Evolutionary conservation across 2,113 vertebrate species (phyloP).

Genomic region (Pelecanoides urinatrix): DNA sequence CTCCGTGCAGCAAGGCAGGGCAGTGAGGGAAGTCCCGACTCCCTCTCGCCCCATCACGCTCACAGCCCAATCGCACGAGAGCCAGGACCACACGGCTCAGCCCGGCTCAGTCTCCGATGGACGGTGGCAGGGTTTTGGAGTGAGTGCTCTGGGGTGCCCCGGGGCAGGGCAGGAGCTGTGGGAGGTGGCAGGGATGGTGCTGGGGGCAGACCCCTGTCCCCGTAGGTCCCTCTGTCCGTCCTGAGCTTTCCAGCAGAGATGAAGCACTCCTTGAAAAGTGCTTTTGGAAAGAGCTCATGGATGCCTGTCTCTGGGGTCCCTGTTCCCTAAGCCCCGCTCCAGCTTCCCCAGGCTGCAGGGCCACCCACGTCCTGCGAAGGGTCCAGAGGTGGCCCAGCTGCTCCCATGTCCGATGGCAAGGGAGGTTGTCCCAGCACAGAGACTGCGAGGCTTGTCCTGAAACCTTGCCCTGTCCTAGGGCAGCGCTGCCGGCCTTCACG

Average conservation of each 20-base stretch:
- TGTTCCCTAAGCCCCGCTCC: background rate
- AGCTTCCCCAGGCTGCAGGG: background rate
- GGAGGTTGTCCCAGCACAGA: background rate
- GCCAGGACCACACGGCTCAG: background rate
- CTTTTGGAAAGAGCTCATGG: background rate
- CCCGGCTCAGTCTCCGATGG: background rate
- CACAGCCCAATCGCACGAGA: background rate
- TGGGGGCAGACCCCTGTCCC: background rate
- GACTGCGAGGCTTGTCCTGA: background rate
- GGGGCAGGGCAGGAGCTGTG: background rate
- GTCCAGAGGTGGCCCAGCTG: background rate
- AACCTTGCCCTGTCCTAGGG: background rate
- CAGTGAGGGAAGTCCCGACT: background rate
- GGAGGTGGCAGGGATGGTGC: background rate
- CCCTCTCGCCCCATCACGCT: background rate
- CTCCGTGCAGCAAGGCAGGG: accelerated
- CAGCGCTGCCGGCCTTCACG: accelerated
- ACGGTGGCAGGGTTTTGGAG: background rate
- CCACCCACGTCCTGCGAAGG: accelerated
- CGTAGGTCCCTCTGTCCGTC: background rate
- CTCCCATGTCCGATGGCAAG: accelerated
- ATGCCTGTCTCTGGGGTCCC: no score
- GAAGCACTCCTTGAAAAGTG: background rate
- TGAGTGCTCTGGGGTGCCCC: background rate
- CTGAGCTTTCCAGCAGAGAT: background rate